Evolutionary conservation across 2,797 vertebrate genomes (phyloP).

Genomic region (Falco berigora): DNA sequence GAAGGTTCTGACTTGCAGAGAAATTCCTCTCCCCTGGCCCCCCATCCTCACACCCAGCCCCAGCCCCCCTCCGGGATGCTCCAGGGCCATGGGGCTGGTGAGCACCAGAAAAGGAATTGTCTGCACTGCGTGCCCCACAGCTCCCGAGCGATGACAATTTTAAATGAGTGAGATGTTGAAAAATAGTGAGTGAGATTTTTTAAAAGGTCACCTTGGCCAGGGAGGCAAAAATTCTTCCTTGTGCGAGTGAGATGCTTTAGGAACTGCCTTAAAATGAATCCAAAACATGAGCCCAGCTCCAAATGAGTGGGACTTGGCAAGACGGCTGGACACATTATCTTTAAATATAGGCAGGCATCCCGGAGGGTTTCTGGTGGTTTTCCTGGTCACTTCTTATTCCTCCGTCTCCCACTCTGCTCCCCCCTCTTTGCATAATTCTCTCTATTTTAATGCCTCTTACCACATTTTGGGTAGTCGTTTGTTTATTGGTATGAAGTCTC

Average conservation of each 20-base stretch:
- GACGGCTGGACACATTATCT: slow-evolving; percentile 33
- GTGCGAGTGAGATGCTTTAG: neutral
- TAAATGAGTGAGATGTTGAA: slow-evolving; percentile 28
- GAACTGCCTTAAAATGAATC: slow-evolving; percentile 49
- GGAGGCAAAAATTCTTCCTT: slow-evolving; percentile 38
- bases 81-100: neutral
- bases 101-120: neutral
- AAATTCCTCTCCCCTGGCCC: neutral
- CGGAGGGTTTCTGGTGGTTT: slow-evolving; percentile 38
- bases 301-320: slow-evolving; percentile 47
- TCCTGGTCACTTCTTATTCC: slow-evolving; percentile 48
- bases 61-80: neutral
- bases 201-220: slow-evolving; percentile 31
- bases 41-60: neutral
- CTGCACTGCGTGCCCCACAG: neutral
- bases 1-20: neutral
- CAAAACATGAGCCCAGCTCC: slow-evolving; percentile 35
- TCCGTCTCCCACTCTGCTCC: neutral
- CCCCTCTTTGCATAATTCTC: neutral
- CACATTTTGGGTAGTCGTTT: neutral
- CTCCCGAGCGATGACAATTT: neutral
- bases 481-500: neutral
- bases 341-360: slow-evolving; percentile 49
- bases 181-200: slow-evolving; percentile 43
- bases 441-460: neutral